These are phyloP conservation scores for Strix occidentalis DNA, from an alignment of 2,797 vertebrate genomes.

Conservation along the genomic window DNA sequence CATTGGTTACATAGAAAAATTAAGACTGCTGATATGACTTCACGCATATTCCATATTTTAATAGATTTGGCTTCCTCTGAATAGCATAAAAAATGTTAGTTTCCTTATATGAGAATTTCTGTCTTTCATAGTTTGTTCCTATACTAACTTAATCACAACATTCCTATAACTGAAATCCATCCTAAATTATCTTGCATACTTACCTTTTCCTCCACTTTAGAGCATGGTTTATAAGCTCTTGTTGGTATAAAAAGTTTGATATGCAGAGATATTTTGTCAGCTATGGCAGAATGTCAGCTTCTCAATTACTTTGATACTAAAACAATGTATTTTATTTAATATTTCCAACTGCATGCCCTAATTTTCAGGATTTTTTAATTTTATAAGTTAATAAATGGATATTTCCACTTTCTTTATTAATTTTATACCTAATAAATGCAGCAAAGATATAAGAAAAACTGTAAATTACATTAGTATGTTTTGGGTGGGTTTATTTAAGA, in stretches of 20 bases:
- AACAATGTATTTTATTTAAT: neutral
- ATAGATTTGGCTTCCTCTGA: neutral
- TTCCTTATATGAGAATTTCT: neutral
- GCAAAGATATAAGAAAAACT: neutral
- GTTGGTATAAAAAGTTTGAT: neutral
- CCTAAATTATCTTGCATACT: neutral
- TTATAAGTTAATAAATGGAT: neutral
- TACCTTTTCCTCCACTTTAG: neutral
- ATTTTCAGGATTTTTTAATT: neutral
- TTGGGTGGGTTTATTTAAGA: neutral
- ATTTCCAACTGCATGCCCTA: neutral
- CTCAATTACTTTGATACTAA: neutral
- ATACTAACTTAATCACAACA: neutral
- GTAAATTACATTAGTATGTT: neutral
- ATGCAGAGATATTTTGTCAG: neutral
- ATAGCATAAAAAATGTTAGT: fast-evolving
- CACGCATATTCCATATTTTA: neutral
- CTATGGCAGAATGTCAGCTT: neutral
- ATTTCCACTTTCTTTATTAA: neutral
- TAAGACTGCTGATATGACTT: neutral
- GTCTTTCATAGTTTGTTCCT: neutral
- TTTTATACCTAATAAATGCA: neutral
- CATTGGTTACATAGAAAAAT: neutral
- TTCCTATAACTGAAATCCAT: neutral
- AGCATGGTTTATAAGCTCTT: neutral